Evolutionary conservation across 2,888 invertebrate genomes (phyloP).

Genomic region (Drosophila aldrichi): DNA sequence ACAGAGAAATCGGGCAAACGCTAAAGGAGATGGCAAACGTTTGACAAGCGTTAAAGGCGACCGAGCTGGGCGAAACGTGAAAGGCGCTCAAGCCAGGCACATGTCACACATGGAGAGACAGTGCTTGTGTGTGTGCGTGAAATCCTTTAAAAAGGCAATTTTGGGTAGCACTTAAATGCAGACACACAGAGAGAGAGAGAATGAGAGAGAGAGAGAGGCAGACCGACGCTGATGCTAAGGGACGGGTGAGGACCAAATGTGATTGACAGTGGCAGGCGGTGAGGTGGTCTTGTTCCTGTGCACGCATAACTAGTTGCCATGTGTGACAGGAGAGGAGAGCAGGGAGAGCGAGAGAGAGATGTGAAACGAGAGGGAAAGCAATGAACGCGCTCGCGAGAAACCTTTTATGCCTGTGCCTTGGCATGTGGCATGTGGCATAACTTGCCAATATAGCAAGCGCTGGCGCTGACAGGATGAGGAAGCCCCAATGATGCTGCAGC

Average conservation of each 20-base stretch:
- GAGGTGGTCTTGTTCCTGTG: conserved; percentile 28
- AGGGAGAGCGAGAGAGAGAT: neutral
- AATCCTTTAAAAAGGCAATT: conserved; percentile 82
- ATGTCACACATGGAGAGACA: conserved; percentile 39
- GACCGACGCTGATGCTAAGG: conserved; percentile 23
- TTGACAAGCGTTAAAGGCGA: conserved; percentile 71
- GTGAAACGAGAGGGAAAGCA: neutral
- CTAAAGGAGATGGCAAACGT: conserved; percentile 39
- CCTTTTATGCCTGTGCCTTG: conserved; percentile 36
- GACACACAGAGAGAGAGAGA: conserved; percentile 52
- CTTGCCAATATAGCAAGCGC: conserved; percentile 51
- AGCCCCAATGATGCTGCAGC: conserved; percentile 50
- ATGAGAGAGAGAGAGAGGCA: conserved; percentile 46
- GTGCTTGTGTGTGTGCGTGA: conserved; percentile 53
- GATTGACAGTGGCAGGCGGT: conserved; percentile 31
- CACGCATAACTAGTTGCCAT: conserved; percentile 56
- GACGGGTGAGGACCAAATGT: conserved; percentile 31
- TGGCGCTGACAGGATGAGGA: conserved; percentile 53
- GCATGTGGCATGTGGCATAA: conserved; percentile 61
- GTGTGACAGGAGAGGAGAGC: neutral
- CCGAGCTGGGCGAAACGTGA: conserved; percentile 38
- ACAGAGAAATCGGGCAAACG: conserved; percentile 55
- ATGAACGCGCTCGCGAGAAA: neutral
- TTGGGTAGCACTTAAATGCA: conserved; percentile 80
- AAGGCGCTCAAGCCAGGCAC: conserved; percentile 29